These are phyloP conservation scores for Dendrolimus houi DNA, from an alignment of 2,888 invertebrate species.

Conservation along the genomic window DNA sequence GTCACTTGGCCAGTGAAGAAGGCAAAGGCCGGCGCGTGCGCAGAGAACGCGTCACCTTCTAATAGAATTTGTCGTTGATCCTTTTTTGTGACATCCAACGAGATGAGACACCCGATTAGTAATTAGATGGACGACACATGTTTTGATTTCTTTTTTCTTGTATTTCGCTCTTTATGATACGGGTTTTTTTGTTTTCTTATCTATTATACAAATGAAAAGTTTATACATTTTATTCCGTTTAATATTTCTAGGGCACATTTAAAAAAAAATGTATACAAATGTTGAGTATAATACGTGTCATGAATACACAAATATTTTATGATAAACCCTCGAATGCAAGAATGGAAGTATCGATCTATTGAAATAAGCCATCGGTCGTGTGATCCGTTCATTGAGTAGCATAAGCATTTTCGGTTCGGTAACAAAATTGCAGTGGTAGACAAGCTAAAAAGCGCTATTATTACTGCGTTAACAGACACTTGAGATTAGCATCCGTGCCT, in stretches of 20 bases:
- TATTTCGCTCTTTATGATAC: constrained; percentile 42
- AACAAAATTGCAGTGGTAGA: constrained; percentile 46
- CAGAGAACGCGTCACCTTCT: constrained; percentile 43
- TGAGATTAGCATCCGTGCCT: constrained; percentile 75
- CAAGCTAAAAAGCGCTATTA: constrained; percentile 62
- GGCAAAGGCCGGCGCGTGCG: constrained; percentile 40
- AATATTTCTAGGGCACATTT: too few species aligned
- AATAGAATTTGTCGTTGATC: constrained; percentile 56
- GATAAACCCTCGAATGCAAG: constrained; percentile 15
- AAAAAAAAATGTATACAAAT: too few species aligned
- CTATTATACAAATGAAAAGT: background rate
- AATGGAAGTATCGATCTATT: constrained; percentile 59
- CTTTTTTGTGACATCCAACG: constrained; percentile 50
- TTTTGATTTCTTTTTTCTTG: constrained; percentile 60
- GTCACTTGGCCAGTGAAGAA: background rate
- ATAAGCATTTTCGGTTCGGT: constrained; percentile 38
- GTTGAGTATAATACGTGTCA: background rate
- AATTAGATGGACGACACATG: constrained; percentile 72
- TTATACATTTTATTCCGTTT: too few species aligned
- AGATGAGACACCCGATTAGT: constrained; percentile 68
- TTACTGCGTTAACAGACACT: constrained; percentile 72
- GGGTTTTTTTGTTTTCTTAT: background rate
- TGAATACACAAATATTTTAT: constrained; percentile 18
- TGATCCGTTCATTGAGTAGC: constrained; percentile 48
- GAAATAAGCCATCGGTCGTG: constrained; percentile 34